Base-by-base conservation (phyloP, 2,888 invertebrate species). In the Leptinotarsa tumamoca region DNA sequence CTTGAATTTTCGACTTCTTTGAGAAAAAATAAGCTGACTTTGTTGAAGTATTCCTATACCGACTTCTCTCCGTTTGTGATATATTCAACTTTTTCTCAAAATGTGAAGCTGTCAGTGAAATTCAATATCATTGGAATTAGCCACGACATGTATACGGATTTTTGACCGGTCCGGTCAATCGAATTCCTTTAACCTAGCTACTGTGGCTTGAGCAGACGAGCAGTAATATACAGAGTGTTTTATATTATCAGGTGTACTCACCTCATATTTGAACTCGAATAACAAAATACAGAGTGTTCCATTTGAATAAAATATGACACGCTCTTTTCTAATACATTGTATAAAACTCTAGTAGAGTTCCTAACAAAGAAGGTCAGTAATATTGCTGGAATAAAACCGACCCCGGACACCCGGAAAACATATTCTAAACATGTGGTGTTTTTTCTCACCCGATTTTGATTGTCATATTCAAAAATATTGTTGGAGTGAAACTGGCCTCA, bases 191-290 rank as follows among this genome's bases (percentile, higher is more conserved):
- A 15, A 56, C 17, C 56, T 56, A 18, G 15, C n/a, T n/a, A 18
- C 51, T 18, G 56, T 56, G 56, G 56, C 56, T 56, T 56, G 56
- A 51, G 13, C 17, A 51, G 51, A 51, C 51, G 51, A 51, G 13
- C 51, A 18, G n/a, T 56, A 56, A n/a, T 56, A 56, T 56, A 56
- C 56, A 56, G n/a, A n/a, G 56, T 56, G 56, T 56, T 56, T 56
- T 56, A 18, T 21, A 56, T 56, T 56, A 56, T 56, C 56, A 56
- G 56, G 56, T n/a, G 4, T n/a, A 56, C 56, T 21, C n/a, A 56
- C 56, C 56, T 15, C 56, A 56, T 56, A 56, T 56, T 56, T 56
- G 17, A 56, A 56, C 56, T 56, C 27, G 27, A 27, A 27, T 27
- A 27, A 27, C 27, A 27, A 27, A 27, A 27, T 27, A 27, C 27